These are phyloP conservation scores for Oopsacas minuta DNA, from an alignment of 37 sponge, comb jelly and placozoan genomes.

Conservation along the genomic window DNA sequence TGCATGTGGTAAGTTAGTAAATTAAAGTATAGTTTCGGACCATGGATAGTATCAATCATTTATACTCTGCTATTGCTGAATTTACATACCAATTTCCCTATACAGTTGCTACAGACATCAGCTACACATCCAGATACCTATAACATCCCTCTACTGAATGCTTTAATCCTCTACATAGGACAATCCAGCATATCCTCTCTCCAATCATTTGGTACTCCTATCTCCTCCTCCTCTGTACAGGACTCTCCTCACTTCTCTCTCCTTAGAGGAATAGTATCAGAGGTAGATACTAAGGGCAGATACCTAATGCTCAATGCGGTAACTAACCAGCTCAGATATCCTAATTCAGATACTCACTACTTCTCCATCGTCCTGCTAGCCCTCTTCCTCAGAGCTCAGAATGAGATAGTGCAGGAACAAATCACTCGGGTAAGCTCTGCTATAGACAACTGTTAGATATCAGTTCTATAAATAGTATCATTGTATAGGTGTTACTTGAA, in stretches of 20 bases:
- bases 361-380: constrained; percentile 92
- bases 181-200: constrained; percentile 77
- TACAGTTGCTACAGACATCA: constrained; percentile 8
- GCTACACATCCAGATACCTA: constrained; percentile 51
- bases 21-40: too few species aligned
- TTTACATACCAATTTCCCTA: neutral
- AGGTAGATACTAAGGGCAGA: constrained; percentile 96
- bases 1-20: too few species aligned
- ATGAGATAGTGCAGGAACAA: constrained; percentile 93
- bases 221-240: constrained; percentile 67
- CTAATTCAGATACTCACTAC: constrained; percentile 99
- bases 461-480: too few species aligned
- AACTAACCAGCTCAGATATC: constrained; percentile 95
- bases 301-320: constrained; percentile 96
- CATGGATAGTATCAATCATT: too few species aligned
- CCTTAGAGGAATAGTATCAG: constrained; percentile 78
- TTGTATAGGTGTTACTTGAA: constrained; percentile 72
- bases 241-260: constrained; percentile 95
- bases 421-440: constrained; percentile 78
- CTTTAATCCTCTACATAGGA: constrained; percentile 85
- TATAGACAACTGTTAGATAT: too few species aligned
- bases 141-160: constrained; percentile 85
- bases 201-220: constrained; percentile 53
- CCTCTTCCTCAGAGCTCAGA: constrained; percentile 79
- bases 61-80: too few species aligned